Evolutionary conservation across 2,888 invertebrate species (phyloP).

Genomic region (Harpalus rubripes): DNA sequence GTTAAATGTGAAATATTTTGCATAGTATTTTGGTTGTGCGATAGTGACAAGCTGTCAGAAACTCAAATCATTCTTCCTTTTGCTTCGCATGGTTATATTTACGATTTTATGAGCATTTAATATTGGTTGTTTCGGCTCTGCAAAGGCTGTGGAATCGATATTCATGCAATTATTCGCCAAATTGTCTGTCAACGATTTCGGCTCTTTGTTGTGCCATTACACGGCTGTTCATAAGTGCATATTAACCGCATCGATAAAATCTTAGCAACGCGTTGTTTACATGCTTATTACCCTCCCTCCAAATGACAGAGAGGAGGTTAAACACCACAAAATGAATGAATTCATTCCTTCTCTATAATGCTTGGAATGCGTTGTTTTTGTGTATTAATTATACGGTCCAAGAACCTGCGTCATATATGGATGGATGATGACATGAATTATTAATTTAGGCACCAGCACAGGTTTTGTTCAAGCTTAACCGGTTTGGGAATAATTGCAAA

Average conservation of each 20-base stretch:
- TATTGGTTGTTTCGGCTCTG: slow-evolving; percentile 16
- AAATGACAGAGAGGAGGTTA: background rate
- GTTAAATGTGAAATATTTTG: no score
- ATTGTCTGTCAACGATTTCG: slow-evolving; percentile 49
- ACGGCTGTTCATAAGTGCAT: slow-evolving; percentile 29
- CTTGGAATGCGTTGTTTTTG: slow-evolving; percentile 6
- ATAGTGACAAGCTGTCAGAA: background rate
- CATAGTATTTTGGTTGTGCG: background rate
- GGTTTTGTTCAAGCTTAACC: slow-evolving; percentile 26
- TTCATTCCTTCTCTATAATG: background rate
- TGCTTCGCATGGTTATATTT: background rate
- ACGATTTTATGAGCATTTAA: slow-evolving; percentile 35
- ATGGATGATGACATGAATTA: slow-evolving; percentile 55
- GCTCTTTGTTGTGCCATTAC: slow-evolving; percentile 29
- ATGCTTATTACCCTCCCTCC: slow-evolving; percentile 10
- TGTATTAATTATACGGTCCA: slow-evolving; percentile 23
- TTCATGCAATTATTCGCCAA: slow-evolving; percentile 44
- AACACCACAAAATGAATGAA: background rate
- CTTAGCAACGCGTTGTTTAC: background rate
- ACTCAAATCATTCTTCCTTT: background rate
- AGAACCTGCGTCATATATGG: slow-evolving; percentile 30
- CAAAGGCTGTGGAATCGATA: background rate
- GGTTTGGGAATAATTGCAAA: slow-evolving; percentile 52
- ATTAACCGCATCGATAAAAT: slow-evolving; percentile 23
- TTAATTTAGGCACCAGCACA: slow-evolving; percentile 36